Conservation (phyloP, 2,797 vertebrate genomes). For the Malacoraja senta region DNA sequence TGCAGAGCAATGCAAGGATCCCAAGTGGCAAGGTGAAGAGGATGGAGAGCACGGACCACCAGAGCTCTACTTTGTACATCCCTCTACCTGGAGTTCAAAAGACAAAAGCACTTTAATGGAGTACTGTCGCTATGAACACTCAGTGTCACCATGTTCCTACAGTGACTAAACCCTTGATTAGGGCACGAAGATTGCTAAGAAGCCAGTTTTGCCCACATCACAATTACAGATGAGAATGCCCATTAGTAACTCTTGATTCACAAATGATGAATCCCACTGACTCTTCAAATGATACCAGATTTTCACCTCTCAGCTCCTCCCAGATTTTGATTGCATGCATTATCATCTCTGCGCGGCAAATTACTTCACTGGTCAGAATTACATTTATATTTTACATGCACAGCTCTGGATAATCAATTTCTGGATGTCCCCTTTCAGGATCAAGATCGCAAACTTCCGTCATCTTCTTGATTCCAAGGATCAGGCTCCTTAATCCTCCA, state of each 20-base stretch:
- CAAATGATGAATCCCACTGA: neutral
- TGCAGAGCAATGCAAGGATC: conserved; percentile 45
- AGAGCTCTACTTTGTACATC: conserved; percentile 54
- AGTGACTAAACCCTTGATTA: no score
- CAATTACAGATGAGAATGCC: neutral
- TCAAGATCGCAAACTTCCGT: no score
- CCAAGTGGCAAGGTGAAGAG: conserved; percentile 51
- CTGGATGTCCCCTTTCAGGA: no score
- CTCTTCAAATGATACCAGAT: neutral
- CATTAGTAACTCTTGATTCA: neutral
- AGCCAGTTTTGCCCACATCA: neutral
- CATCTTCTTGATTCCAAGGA: neutral
- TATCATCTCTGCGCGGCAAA: neutral
- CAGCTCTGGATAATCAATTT: neutral
- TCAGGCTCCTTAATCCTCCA: neutral
- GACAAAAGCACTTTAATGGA: neutral
- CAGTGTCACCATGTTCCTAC: neutral
- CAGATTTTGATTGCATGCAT: neutral
- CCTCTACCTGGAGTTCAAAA: neutral
- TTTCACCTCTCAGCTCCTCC: neutral
- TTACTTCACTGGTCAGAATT: neutral
- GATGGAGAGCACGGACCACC: conserved; percentile 36
- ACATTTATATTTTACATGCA: neutral
- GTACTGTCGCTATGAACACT: neutral
- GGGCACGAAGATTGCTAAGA: neutral